These are phyloP conservation scores for Melinaea marsaeus DNA, from an alignment of 2,888 invertebrate species.

Conservation along the genomic window DNA sequence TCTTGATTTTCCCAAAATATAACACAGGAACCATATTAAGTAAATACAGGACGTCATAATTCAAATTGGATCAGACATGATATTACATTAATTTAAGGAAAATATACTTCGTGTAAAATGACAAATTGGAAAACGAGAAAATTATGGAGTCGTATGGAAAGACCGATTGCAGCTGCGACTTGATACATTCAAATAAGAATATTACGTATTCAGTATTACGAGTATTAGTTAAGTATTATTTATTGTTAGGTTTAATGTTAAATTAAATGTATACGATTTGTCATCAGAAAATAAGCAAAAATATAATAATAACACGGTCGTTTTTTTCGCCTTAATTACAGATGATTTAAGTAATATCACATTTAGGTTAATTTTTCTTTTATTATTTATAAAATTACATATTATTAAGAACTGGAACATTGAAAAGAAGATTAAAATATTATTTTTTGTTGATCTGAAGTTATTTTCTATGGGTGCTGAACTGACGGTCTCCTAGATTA, in stretches of 20 bases:
- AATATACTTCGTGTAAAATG: conserved; percentile 5
- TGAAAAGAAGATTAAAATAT: too few relatives aligned
- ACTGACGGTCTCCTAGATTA: too few relatives aligned
- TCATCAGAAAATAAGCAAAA: background rate
- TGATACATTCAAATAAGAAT: background rate
- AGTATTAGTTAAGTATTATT: background rate
- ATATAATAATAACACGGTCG: too few relatives aligned
- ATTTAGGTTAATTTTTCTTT: too few relatives aligned
- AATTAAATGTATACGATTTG: background rate
- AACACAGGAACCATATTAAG: background rate
- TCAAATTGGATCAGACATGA: conserved; percentile 1
- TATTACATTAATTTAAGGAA: conserved; percentile 2
- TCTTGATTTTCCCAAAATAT: background rate
- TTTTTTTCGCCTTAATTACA: too few relatives aligned
- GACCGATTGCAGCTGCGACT: background rate
- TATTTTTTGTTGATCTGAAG: too few relatives aligned
- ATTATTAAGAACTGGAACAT: too few relatives aligned
- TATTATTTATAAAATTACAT: too few relatives aligned
- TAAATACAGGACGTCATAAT: background rate
- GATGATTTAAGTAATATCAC: too few relatives aligned
- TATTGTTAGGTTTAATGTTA: background rate
- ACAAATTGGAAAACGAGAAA: conserved; percentile 6
- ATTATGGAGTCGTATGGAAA: conserved; percentile 1
- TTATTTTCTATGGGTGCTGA: too few relatives aligned
- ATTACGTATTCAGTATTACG: background rate